Base-by-base conservation (phyloP, 92 coral and sea anemone species). In the Meandrina meandrites region DNA sequence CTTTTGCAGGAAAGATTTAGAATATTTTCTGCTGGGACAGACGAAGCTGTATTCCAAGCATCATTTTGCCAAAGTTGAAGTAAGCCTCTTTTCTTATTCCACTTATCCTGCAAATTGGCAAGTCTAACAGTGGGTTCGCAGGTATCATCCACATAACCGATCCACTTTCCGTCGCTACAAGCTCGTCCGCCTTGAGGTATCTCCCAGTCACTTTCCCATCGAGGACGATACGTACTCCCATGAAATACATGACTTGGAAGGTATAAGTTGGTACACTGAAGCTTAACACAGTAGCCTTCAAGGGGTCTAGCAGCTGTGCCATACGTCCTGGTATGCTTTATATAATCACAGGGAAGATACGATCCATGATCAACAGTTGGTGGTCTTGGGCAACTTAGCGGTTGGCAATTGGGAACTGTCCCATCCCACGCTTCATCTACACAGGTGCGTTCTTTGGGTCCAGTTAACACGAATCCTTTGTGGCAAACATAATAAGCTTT, bases 171-270 rank as follows among this genome's bases (percentile, higher is more conserved):
- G 21, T 56, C 60, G 19, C 22, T 42, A 27, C 35, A 30, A 28
- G 21, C 36, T 35, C 56, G 31, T 6, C 64, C 57, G 31, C 47
- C 62, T 56, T 56, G 19, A 1, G 89, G 79, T 45, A 86, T 77
- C 79, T 77, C 30, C 83, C 85, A 67, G 34, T 79, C 76, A 62
- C 66, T 86, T 79, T 83, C 79, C 89, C 89, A 86, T 78, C 76
- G n/a, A 22, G 70, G 87, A 28, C 51, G 82, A 37, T 70, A 16
- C 5, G 79, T 72, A 21, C 15, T 50, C 2, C 78, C 85, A 17
- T 8, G 66, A 70, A 79, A 57, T 53, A 35, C 66, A 67, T 79
- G 84, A 16, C 76, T 67, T 53, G 77, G 85, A 1, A 87, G 85
- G 36, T 79, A 80, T 16, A 24, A 35, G 45, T 28, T 50, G 24